Evolutionary conservation across 2,797 vertebrate species (phyloP), one percentile per base, ranked within the genome.

Genomic region (Rhinella marina): DNA sequence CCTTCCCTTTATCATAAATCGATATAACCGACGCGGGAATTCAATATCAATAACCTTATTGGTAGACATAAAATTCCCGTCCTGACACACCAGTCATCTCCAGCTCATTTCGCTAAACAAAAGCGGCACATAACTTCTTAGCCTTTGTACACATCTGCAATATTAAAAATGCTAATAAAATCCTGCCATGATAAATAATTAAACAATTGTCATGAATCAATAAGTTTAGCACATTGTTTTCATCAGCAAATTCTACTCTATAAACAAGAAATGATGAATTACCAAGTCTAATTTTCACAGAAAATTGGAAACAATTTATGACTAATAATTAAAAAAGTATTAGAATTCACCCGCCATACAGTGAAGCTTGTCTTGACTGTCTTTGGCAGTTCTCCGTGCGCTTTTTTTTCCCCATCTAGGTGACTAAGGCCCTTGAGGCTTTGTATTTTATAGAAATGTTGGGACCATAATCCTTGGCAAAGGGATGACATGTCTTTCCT

Each of bases 151-250:
- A 95, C 95, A 96, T 96, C 96, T 97, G 96, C 95, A 95, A 95
- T 96, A 98, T 99, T 98, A 97, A 97, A 98, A 98, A 98, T 99
- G 98, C 97, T 98, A 98, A 99, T 99, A 96, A 96, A 97, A 96
- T 96, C 96, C 97, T 96, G 97, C 97, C 96, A 96, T 97, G 97
- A 99, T 99, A 98, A 99, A 99, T 99, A 99, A 99, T 99, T 98
- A 99, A 99, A 99, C 97, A 98, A 99, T 98, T 98, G 98, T 98
- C 98, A 99, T 99, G 98, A 99, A 98, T 99, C 98, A 98, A 99
- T 99, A 98, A 98, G 97, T 98, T 97, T 97, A 97, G 96, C 97
- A 97, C 97, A 97, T 97, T 98, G 98, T 90, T 96, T 98, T 97
- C 97, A 98, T 98, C 97, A 97, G 97, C 96, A 97, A 98, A 97